phyloP scores from a whole-genome alignment of 1,140 invertebrate genomes.

The Ceratina japonica region DNA sequence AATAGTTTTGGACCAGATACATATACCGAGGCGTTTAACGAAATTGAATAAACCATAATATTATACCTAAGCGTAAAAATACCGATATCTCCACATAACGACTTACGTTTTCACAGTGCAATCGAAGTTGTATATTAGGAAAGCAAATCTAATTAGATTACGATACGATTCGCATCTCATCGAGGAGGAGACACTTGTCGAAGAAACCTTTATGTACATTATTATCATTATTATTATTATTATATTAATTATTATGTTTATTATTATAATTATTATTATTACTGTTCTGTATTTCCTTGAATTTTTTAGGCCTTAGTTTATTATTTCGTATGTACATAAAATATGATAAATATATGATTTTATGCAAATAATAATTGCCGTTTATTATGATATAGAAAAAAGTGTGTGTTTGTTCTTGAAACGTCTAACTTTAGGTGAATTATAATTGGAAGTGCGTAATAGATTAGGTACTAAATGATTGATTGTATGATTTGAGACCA shows the following conservation, averaged over 20 bases:
- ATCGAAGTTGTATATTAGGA: constrained; percentile 29
- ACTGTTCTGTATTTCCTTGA: constrained; percentile 28
- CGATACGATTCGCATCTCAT: constrained; percentile 32
- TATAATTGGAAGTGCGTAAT: constrained; percentile 37
- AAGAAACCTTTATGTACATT: constrained; percentile 38
- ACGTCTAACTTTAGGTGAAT: constrained; percentile 27
- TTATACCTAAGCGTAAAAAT: constrained; percentile 26
- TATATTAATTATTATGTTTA: no score
- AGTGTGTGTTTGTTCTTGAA: constrained; percentile 41
- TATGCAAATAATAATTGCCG: constrained; percentile 38
- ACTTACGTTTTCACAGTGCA: constrained; percentile 41
- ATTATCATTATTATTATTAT: constrained; percentile 30
- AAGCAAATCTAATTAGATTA: constrained; percentile 28
- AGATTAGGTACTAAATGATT: constrained; percentile 24
- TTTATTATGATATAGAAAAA: constrained; percentile 33
- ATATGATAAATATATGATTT: no score
- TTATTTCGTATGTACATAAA: constrained; percentile 51
- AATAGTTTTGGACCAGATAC: constrained; percentile 35
- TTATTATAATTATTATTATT: no score
- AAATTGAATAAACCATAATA: constrained; percentile 16
- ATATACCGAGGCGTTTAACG: constrained; percentile 11
- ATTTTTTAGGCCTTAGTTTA: constrained; percentile 40
- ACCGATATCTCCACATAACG: constrained; percentile 22
- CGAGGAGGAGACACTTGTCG: constrained; percentile 27
- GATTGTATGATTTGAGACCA: constrained; percentile 35